Conservation (phyloP, 1,140 invertebrate species). For the Panulirus ornatus region DNA sequence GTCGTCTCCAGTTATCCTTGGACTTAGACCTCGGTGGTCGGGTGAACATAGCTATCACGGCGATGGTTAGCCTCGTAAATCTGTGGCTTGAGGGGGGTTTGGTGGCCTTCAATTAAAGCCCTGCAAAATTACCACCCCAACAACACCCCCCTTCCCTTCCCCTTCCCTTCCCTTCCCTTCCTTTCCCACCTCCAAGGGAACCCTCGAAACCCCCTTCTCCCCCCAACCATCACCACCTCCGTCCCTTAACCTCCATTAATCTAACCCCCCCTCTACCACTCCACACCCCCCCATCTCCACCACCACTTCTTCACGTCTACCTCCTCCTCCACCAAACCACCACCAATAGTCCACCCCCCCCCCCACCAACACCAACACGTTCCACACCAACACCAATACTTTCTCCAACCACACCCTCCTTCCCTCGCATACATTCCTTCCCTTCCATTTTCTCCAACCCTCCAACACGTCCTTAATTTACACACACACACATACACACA, state of each 20-base stretch:
- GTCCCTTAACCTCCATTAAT: background rate
- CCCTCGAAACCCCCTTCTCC: too few species aligned
- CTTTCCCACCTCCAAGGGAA: background rate
- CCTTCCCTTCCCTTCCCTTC: background rate
- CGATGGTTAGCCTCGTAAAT: background rate
- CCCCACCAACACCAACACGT: too few species aligned
- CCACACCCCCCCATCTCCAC: background rate
- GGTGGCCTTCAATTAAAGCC: background rate
- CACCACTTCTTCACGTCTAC: background rate
- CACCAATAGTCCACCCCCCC: background rate
- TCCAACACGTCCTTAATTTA: background rate
- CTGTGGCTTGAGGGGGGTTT: background rate
- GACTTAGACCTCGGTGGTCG: background rate
- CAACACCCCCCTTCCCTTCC: background rate
- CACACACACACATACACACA: constrained; percentile 25
- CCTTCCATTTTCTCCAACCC: background rate
- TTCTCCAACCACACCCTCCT: background rate
- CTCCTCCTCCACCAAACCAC: background rate
- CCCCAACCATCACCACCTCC: background rate
- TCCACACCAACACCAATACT: background rate
- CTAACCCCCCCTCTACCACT: background rate
- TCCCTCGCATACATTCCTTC: background rate
- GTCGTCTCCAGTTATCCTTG: too few species aligned
- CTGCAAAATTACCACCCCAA: background rate
- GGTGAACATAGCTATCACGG: background rate